Conservation (phyloP, 1,140 invertebrate genomes). For the Apocrypta bakeri region DNA sequence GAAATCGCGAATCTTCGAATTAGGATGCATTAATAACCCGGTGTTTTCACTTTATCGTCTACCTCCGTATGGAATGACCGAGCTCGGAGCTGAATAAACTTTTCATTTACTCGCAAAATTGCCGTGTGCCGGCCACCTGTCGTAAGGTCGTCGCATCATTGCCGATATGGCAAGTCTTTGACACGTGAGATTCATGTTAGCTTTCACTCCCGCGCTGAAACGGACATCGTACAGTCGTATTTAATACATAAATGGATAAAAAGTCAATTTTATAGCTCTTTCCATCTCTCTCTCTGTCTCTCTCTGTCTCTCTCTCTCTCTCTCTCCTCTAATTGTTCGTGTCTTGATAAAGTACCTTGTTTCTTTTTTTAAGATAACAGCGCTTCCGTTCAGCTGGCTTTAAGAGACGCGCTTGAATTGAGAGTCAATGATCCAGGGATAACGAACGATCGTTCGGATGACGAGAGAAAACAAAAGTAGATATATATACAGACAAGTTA, state of each 20-base stretch:
- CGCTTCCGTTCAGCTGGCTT: background rate
- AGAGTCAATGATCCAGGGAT: background rate
- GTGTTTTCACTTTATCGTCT: background rate
- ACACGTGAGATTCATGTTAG: slow-evolving; percentile 10
- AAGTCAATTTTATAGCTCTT: background rate
- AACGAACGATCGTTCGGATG: background rate
- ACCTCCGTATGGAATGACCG: no score
- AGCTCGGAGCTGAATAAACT: background rate
- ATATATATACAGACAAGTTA: no score
- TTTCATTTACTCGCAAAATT: background rate
- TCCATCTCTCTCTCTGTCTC: no score
- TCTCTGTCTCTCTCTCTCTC: no score
- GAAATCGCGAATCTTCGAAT: slow-evolving; percentile 21
- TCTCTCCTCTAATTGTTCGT: slow-evolving; percentile 29
- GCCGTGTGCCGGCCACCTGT: background rate
- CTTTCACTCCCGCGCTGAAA: slow-evolving; percentile 27
- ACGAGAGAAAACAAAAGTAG: background rate
- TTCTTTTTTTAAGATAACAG: background rate
- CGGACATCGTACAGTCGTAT: background rate
- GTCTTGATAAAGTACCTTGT: background rate
- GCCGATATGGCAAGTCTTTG: slow-evolving; percentile 7
- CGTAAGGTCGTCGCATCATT: background rate
- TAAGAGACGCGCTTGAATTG: background rate
- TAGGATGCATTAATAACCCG: background rate
- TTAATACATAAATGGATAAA: background rate